phyloP scores from a whole-genome alignment of 1,140 invertebrate genomes.

The Caenorhabditis briggsae region DNA sequence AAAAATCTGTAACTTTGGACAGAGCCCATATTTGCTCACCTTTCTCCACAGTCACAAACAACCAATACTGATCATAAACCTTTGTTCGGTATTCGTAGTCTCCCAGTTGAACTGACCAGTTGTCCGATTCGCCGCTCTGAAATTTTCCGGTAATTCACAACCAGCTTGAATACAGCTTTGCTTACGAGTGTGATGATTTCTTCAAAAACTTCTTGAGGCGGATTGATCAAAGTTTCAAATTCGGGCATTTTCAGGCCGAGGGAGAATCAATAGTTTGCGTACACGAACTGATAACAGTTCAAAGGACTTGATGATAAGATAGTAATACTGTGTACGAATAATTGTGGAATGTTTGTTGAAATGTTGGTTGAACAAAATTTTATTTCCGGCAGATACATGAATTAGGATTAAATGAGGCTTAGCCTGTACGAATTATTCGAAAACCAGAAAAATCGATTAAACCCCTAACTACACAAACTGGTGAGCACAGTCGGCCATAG shows the following conservation, averaged over 20 bases:
- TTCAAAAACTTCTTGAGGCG: conserved; percentile 37
- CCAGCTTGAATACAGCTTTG: too few relatives aligned
- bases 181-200: conserved; percentile 19
- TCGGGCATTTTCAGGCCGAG: neutral
- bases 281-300: too few relatives aligned
- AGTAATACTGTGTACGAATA: too few relatives aligned
- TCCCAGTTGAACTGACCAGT: neutral
- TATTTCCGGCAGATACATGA: too few relatives aligned
- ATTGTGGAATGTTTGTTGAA: too few relatives aligned
- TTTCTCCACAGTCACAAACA: neutral
- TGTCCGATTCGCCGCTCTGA: neutral
- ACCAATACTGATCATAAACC: neutral
- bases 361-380: too few relatives aligned
- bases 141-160: too few relatives aligned
- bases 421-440: neutral
- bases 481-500: neutral
- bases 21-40: neutral
- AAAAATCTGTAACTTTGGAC: too few relatives aligned
- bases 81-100: neutral
- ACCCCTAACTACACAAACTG: neutral
- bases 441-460: neutral
- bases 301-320: too few relatives aligned
- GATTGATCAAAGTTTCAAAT: conserved; percentile 36
- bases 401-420: too few relatives aligned
- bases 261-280: too few relatives aligned